Conservation (phyloP, 2,888 invertebrate genomes). For the Caenorhabditis uteleia region DNA sequence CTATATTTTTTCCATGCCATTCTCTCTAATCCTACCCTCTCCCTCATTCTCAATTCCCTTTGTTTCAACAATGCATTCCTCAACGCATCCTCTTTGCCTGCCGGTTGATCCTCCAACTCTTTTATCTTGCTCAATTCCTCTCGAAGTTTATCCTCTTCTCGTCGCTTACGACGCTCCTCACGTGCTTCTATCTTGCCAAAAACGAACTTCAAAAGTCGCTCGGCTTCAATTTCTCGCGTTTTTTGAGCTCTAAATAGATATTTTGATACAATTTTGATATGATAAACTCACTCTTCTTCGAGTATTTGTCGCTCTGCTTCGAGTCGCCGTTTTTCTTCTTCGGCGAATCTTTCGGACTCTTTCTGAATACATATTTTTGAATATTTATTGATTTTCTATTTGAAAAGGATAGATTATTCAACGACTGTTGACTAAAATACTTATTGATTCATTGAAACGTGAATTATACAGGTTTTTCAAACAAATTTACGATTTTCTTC, state of each 20-base stretch:
- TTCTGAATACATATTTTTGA: too few relatives aligned
- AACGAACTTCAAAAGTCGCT: conserved; percentile 46
- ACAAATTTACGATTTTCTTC: too few relatives aligned
- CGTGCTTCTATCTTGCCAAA: conserved; percentile 46
- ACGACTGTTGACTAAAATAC: too few relatives aligned
- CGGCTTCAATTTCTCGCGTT: conserved; percentile 32
- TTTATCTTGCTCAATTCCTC: conserved; percentile 36
- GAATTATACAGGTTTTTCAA: too few relatives aligned
- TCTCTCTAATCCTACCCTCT: too few relatives aligned
- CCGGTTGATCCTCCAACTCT: conserved; percentile 26
- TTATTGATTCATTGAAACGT: too few relatives aligned
- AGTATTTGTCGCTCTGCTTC: conserved; percentile 20
- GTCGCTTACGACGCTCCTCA: conserved; percentile 28
- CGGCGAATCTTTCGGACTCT: conserved; percentile 39
- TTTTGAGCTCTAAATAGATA: too few relatives aligned
- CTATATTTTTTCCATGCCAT: too few relatives aligned
- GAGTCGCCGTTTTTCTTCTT: conserved; percentile 35
- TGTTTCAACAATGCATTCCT: conserved; percentile 42
- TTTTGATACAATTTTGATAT: too few relatives aligned
- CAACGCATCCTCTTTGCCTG: conserved; percentile 41
- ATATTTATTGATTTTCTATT: too few relatives aligned
- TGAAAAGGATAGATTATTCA: too few relatives aligned
- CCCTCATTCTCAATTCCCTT: conserved; percentile 45
- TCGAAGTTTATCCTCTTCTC: conserved; percentile 36
- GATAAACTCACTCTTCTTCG: too few relatives aligned